phyloP scores from a whole-genome alignment of 2,888 invertebrate species.

The Mongoloraphidia duomilia region DNA sequence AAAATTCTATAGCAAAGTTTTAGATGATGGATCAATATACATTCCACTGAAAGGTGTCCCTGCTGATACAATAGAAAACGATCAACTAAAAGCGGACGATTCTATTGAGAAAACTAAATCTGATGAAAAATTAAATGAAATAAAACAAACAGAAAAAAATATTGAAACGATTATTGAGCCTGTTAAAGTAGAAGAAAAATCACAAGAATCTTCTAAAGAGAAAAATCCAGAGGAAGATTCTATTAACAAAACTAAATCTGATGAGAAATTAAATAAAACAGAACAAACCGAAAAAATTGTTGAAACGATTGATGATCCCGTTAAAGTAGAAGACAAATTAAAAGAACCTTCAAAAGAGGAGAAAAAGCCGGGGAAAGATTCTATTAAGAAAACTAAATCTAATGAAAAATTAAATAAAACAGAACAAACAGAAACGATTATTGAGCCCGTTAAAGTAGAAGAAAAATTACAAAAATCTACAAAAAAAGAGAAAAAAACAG shows the following conservation, averaged over 20 bases:
- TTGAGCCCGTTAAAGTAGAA: neutral
- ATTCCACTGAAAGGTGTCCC: neutral
- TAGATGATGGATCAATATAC: neutral
- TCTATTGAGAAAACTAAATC: neutral
- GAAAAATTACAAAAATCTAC: neutral
- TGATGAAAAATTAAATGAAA: neutral
- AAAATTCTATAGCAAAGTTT: no score
- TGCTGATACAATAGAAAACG: neutral
- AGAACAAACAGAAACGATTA: neutral
- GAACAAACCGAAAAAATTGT: neutral
- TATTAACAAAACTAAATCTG: neutral
- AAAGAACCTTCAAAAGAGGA: neutral
- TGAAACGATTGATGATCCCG: neutral
- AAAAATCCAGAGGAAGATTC: neutral
- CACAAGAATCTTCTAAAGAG: neutral
- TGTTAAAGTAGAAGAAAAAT: neutral
- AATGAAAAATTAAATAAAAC: constrained; percentile 2
- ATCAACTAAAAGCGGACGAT: neutral
- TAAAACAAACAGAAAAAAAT: neutral
- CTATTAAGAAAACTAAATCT: constrained; percentile 5
- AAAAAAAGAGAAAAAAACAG: neutral
- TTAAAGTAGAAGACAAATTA: neutral
- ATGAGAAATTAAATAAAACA: neutral
- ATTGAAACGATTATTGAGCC: neutral
- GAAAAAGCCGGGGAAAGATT: constrained; percentile 2